Percentiles rank a stretch among this genome's conserved stretches.
These are phyloP conservation scores for Phoxinus phoxinus DNA, from an alignment of 2,113 vertebrate species.

Conservation along the genomic window DNA sequence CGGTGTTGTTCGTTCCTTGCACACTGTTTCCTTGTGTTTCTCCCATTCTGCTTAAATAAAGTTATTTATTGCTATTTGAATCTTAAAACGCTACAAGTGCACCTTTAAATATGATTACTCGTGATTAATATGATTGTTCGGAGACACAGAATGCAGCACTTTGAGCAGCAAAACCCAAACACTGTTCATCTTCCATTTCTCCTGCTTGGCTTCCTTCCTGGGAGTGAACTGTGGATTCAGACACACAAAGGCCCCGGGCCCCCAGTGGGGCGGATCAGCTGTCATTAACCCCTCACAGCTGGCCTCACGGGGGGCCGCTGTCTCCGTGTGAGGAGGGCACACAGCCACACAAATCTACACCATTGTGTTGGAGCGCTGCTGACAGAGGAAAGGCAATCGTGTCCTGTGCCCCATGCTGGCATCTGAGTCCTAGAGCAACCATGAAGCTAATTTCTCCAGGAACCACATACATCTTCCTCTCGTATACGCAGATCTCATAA, in stretches of 20 bases:
- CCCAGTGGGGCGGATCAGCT: conserved; percentile 47
- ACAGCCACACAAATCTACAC: conserved; percentile 50
- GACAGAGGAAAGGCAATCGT: conserved; percentile 43
- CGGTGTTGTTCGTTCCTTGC: too few species aligned
- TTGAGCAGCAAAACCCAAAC: background rate
- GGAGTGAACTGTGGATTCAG: conserved; percentile 37
- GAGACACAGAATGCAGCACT: background rate
- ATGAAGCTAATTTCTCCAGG: conserved; percentile 53
- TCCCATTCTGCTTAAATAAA: too few species aligned
- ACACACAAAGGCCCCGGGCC: conserved; percentile 11
- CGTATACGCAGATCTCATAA: conserved; percentile 27
- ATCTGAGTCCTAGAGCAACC: conserved; percentile 33
- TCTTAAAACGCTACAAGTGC: background rate
- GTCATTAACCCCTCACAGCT: conserved; percentile 60
- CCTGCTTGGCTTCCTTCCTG: conserved; percentile 38
- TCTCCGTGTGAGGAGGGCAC: conserved; percentile 17
- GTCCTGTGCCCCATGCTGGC: conserved; percentile 32
- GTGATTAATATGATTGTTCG: background rate
- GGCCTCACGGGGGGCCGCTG: conserved; percentile 36
- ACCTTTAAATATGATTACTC: background rate
- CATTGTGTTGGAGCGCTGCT: conserved; percentile 44
- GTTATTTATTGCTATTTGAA: too few species aligned
- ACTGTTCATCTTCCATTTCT: background rate
- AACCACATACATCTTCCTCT: conserved; percentile 10
- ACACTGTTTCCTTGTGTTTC: too few species aligned